These are phyloP conservation scores for Marasmarcha lunaedactyla DNA, from an alignment of 2,888 invertebrate genomes.

Conservation along the genomic window DNA sequence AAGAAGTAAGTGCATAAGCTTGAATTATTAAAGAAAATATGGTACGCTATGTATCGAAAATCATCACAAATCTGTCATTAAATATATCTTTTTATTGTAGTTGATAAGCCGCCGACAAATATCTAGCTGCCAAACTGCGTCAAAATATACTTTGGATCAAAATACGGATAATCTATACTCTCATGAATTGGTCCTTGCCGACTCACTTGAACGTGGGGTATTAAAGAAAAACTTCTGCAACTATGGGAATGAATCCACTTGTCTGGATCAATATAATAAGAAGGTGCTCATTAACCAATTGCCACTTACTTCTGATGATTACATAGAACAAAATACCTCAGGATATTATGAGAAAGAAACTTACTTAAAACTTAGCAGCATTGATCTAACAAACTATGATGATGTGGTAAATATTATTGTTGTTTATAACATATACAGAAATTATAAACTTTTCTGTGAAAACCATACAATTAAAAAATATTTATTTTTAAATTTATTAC, in stretches of 20 bases:
- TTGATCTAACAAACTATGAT: slow-evolving; percentile 41
- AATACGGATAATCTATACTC: slow-evolving; percentile 37
- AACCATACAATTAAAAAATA: neutral
- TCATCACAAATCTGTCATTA: no score
- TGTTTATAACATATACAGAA: neutral
- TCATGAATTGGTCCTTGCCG: slow-evolving; percentile 24
- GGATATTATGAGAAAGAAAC: no score
- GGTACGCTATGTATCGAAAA: no score
- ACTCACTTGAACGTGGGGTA: slow-evolving; percentile 14
- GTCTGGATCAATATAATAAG: slow-evolving; percentile 8
- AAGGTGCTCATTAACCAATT: neutral
- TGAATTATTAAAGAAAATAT: neutral
- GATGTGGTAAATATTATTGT: slow-evolving; percentile 32
- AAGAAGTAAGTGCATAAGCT: slow-evolving; percentile 54
- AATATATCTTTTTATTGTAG: slow-evolving; percentile 30
- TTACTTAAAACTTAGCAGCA: slow-evolving; percentile 9
- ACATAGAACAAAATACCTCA: slow-evolving; percentile 37
- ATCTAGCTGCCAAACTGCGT: slow-evolving; percentile 45
- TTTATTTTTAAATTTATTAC: neutral
- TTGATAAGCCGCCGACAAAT: slow-evolving; percentile 46
- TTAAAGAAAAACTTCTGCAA: no score
- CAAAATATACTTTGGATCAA: slow-evolving; percentile 31
- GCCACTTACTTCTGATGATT: slow-evolving; percentile 44
- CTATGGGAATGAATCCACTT: slow-evolving; percentile 10
- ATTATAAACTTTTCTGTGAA: neutral